phyloP scores from a whole-genome alignment of 2,888 invertebrate genomes.

The Linyphia triangularis region DNA sequence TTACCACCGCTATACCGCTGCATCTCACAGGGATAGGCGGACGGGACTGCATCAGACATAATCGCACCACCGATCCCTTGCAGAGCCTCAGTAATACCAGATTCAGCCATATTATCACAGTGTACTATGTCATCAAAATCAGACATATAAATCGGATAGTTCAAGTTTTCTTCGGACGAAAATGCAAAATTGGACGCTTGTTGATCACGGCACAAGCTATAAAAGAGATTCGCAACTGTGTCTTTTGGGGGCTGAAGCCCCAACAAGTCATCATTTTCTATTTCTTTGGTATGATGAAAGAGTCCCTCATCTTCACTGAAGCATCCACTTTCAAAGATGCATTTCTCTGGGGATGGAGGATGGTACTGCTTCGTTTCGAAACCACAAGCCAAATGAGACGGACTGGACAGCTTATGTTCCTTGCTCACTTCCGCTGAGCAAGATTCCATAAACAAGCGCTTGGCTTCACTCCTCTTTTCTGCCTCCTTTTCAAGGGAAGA shows the following conservation, averaged over 20 bases:
- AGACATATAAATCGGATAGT: constrained; percentile 69
- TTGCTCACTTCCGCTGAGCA: constrained; percentile 9
- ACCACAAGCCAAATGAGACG: constrained; percentile 21
- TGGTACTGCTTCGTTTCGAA: constrained; percentile 35
- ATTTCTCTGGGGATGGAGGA: constrained; percentile 15
- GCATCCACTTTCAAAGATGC: constrained; percentile 38
- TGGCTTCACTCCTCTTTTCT: constrained; percentile 21
- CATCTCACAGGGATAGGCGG: constrained; percentile 31
- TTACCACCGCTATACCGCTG: constrained; percentile 34
- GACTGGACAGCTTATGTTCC: constrained; percentile 37
- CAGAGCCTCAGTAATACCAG: constrained; percentile 53
- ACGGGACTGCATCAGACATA: constrained; percentile 10
- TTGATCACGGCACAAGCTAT: constrained; percentile 53
- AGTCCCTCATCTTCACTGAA: constrained; percentile 65
- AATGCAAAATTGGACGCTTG: constrained; percentile 45
- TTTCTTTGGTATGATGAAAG: constrained; percentile 62
- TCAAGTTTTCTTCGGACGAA: constrained; percentile 65
- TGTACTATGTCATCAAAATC: constrained; percentile 69
- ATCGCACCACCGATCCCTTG: constrained; percentile 4
- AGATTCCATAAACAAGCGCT: constrained; percentile 4
- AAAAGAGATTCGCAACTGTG: constrained; percentile 64
- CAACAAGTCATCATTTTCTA: constrained; percentile 21
- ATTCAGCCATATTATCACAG: constrained; percentile 71
- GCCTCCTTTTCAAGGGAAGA: constrained; percentile 13
- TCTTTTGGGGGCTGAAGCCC: constrained; percentile 32